phyloP scores from a whole-genome alignment of 2,888 invertebrate species.

The Suillia variegata region DNA sequence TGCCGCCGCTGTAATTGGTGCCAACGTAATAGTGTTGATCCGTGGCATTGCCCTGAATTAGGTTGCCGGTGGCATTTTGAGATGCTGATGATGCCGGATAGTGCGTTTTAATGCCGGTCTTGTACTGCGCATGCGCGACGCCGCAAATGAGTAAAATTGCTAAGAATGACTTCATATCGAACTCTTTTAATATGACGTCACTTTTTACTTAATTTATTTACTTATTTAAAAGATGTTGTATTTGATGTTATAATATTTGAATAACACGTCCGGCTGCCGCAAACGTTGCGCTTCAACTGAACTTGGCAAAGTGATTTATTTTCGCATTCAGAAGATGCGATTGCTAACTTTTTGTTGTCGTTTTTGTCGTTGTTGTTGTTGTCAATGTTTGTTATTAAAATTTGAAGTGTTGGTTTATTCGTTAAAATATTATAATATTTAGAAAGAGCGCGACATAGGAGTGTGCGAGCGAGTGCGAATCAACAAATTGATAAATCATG shows the following conservation, averaged over 20 bases:
- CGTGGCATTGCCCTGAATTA: constrained; percentile 29
- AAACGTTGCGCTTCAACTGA: constrained; percentile 29
- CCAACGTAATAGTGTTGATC: constrained; percentile 21
- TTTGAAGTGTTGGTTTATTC: too few species aligned
- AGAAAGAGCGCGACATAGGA: too few species aligned
- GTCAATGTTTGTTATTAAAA: too few species aligned
- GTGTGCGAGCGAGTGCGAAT: too few species aligned
- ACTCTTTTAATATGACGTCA: neutral
- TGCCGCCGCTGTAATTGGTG: neutral
- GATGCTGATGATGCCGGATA: too few species aligned
- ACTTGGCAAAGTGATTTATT: neutral
- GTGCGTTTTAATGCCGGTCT: constrained; percentile 54
- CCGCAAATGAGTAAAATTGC: neutral
- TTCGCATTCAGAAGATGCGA: too few species aligned
- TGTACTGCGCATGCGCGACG: constrained; percentile 40
- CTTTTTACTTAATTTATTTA: constrained; percentile 23
- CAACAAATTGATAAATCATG: constrained; percentile 14
- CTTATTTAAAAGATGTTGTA: constrained; percentile 6
- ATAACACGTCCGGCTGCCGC: constrained; percentile 25
- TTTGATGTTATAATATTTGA: neutral
- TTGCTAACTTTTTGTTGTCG: too few species aligned
- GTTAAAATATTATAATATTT: too few species aligned
- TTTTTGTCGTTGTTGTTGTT: too few species aligned
- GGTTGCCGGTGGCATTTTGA: constrained; percentile 35
- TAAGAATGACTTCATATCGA: constrained; percentile 30